These are phyloP conservation scores for Pelagia noctiluca DNA, from an alignment of 30 jellyfish, hydroid and myxozoan genomes.

Conservation along the genomic window DNA sequence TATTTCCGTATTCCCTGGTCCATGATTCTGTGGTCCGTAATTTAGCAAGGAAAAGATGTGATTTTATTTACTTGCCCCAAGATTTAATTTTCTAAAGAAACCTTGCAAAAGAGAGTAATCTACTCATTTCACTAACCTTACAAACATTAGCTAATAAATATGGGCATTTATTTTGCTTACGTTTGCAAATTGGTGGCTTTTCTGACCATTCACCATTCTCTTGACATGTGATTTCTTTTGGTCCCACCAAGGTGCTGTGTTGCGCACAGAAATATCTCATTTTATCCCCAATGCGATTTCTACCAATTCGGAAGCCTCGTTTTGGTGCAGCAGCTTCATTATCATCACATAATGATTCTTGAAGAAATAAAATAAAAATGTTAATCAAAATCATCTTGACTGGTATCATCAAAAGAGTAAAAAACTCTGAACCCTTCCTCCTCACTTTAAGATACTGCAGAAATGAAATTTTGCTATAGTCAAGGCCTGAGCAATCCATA, in stretches of 20 bases:
- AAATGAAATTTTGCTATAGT: too few relatives aligned
- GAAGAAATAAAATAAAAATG: too few relatives aligned
- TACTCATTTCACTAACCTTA: too few relatives aligned
- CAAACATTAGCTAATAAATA: too few relatives aligned
- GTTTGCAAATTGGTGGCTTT: constrained; percentile 70
- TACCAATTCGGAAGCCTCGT: constrained; percentile 54
- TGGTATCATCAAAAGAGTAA: too few relatives aligned
- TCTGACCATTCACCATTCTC: constrained; percentile 62
- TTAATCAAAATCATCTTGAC: too few relatives aligned
- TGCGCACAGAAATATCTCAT: constrained; percentile 36
- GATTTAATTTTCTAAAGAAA: neutral
- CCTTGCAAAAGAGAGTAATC: too few relatives aligned
- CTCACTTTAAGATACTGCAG: too few relatives aligned
- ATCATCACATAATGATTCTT: constrained; percentile 41
- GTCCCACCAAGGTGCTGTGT: constrained; percentile 45
- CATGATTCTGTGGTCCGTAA: neutral
- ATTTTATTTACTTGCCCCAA: neutral
- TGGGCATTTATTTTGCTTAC: constrained; percentile 50
- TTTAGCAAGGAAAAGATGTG: neutral
- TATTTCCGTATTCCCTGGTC: too few relatives aligned
- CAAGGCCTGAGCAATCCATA: too few relatives aligned
- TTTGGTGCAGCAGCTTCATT: constrained; percentile 50
- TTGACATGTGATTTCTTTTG: constrained; percentile 35
- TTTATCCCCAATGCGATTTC: constrained; percentile 31
- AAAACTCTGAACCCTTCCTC: too few relatives aligned